Percentiles rank a stretch among this genome's conserved stretches.
Conservation (phyloP, 2,888 invertebrate species). For the Hyposoter dolosus region DNA sequence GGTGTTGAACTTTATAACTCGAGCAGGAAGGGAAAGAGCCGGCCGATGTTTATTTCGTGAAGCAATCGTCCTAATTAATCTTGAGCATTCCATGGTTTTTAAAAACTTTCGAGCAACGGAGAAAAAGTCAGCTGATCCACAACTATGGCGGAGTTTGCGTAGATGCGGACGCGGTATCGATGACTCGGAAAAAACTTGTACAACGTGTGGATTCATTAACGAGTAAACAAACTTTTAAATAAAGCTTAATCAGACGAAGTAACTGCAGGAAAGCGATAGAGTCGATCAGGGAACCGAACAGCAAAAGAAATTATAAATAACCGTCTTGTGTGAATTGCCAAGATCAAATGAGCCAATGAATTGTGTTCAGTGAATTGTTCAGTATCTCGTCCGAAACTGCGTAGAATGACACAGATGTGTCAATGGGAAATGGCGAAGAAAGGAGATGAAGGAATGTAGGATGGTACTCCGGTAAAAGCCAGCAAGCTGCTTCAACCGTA, state of each 20-base stretch:
- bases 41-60: background rate
- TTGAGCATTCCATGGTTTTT: background rate
- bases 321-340: background rate
- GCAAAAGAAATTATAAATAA: background rate
- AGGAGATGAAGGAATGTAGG: slow-evolving; percentile 43
- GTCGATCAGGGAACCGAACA: background rate
- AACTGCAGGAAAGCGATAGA: background rate
- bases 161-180: background rate
- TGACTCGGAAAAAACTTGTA: background rate
- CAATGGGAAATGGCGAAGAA: slow-evolving; percentile 31
- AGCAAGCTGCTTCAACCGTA: slow-evolving; percentile 16
- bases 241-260: background rate
- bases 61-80: slow-evolving; percentile 3
- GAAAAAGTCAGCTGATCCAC: background rate
- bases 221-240: background rate
- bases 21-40: background rate
- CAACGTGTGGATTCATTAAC: background rate
- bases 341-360: slow-evolving; percentile 8
- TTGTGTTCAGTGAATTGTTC: background rate
- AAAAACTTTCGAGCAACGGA: background rate
- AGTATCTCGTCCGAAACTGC: slow-evolving; percentile 19
- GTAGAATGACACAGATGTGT: slow-evolving; percentile 66
- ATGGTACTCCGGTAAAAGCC: slow-evolving; percentile 24
- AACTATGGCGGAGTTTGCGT: background rate
- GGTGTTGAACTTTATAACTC: slow-evolving; percentile 23